Conservation (phyloP, 2,797 vertebrate species). For the Micrastur ruficollis region DNA sequence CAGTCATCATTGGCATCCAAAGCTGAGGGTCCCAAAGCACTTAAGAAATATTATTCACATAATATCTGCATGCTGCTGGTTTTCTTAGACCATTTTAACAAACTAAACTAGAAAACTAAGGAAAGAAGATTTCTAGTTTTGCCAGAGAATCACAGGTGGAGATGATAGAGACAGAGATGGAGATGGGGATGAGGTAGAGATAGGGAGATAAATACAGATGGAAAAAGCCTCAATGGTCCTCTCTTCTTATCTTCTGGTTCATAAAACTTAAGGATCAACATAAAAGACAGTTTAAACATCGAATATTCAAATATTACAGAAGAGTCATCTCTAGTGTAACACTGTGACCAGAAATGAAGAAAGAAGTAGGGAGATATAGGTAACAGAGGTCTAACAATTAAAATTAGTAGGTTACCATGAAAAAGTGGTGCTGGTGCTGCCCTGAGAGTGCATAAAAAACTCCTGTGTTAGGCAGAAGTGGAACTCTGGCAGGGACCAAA, state of each 20-base stretch:
- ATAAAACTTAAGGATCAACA: background rate
- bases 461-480: background rate
- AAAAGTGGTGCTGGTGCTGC: background rate
- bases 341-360: background rate
- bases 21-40: background rate
- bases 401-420: background rate
- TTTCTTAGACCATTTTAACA: background rate
- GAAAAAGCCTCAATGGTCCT: background rate
- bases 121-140: background rate
- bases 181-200: background rate
- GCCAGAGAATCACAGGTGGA: background rate
- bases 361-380: background rate
- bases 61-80: background rate
- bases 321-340: background rate
- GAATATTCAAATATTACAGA: background rate
- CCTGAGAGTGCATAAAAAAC: background rate
- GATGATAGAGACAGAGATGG: background rate
- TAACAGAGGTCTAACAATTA: background rate
- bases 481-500: background rate
- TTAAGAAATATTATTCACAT: background rate
- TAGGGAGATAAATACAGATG: background rate
- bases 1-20: background rate
- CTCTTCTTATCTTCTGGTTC: background rate
- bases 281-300: background rate
- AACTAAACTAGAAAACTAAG: background rate